Conservation (phyloP, 2,888 invertebrate species). For the Drosophila yooni region DNA sequence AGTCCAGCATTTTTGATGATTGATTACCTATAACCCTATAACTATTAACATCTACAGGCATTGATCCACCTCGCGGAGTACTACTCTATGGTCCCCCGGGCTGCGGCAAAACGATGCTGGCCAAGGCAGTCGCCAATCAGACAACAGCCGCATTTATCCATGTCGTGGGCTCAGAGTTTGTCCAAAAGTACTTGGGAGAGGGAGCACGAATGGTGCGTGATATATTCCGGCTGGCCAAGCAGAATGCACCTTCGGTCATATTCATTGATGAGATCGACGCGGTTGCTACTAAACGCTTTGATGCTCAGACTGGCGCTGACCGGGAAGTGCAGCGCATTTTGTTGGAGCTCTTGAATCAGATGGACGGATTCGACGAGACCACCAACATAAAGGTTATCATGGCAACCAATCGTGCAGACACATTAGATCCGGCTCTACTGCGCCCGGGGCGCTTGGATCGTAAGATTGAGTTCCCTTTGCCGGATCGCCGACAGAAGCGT, state of each 20-base stretch:
- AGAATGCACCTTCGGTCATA: slow-evolving; percentile 99
- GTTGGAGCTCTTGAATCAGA: slow-evolving; percentile 98
- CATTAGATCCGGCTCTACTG: slow-evolving; percentile 94
- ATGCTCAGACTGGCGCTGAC: slow-evolving; percentile 99
- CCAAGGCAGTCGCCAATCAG: slow-evolving; percentile 99
- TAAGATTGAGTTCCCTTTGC: slow-evolving; percentile 99
- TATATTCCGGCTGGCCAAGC: slow-evolving; percentile 98
- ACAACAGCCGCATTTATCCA: slow-evolving; percentile 99
- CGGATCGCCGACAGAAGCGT: slow-evolving; percentile 95
- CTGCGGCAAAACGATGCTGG: slow-evolving; percentile 99
- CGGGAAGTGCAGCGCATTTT: slow-evolving; percentile 99
- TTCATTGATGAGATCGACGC: slow-evolving; percentile 99
- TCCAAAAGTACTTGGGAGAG: slow-evolving; percentile 99
- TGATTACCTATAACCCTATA: not conserved
- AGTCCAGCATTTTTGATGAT: accelerated
- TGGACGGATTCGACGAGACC: slow-evolving; percentile 99
- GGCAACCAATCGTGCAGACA: slow-evolving; percentile 99
- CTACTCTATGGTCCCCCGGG: slow-evolving; percentile 99
- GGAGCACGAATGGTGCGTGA: slow-evolving; percentile 99
- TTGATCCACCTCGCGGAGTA: slow-evolving; percentile 99
- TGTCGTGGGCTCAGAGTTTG: slow-evolving; percentile 99
- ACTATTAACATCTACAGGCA: slow-evolving; percentile 83
- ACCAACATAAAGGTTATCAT: slow-evolving; percentile 99
- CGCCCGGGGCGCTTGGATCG: slow-evolving; percentile 95
- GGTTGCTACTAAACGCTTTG: slow-evolving; percentile 99